Evolutionary conservation across 2,797 vertebrate genomes (phyloP), one percentile per base, ranked within the genome.

Genomic region (Sebastes variabilis): DNA sequence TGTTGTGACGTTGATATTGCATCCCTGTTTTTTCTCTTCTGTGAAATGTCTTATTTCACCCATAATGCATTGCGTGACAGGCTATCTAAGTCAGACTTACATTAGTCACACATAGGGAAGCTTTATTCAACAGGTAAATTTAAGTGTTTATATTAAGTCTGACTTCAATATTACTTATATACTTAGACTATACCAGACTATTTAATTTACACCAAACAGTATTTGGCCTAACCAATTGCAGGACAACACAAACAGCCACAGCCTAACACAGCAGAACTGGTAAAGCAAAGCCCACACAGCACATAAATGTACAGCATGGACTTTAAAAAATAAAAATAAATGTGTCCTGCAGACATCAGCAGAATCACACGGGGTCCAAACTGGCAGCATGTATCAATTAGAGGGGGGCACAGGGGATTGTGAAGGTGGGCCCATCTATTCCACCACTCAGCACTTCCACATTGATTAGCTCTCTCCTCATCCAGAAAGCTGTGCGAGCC

Each of bases 371-470:
- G 5, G 74, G 75, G 77, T 80, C 88, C 89, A 88, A 83, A 85
- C 82, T 82, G 87, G 92, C 89, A 91, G 87, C 49, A 64, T 86
- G 76, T 88, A 90, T 93, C 91, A 94, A 92, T 93, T 94, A 94
- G 85, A 93, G 79, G 64, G 68, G 68, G 74, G 79, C 92, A 90
- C 82, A 1, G 82, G 91, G 90, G 92, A 93, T 80, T 74, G 52
- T 70, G 87, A 77, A 79, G 83, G 82, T 77, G 79, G 89, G 89
- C 64, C 88, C 86, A 80, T 93, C 87, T 87, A 89, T 83, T 93
- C 82, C 32, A 10, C 90, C 82, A 90, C 91, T 94, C 93, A 94
- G 93, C 94, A 92, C 82, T 93, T 90, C 88, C 86, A 75, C 88
- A 92, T 92, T 93, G 92, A 94, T 95, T 89, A 90, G 82, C 86